phyloP scores from a whole-genome alignment of 2,113 vertebrate species.

The Cyanoderma ruficeps region DNA sequence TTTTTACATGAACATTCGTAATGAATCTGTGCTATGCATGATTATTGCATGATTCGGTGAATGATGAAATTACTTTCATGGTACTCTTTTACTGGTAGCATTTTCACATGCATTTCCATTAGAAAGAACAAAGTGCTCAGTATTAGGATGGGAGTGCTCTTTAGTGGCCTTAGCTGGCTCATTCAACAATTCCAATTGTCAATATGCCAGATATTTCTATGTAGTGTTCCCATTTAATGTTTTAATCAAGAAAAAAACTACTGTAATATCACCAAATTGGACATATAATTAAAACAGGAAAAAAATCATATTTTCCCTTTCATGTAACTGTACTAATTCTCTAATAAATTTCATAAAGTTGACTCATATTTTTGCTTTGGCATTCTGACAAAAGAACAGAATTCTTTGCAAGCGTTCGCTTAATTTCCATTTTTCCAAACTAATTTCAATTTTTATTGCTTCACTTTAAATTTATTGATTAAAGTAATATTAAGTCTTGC shows the following conservation, averaged over 20 bases:
- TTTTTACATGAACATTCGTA: not conserved
- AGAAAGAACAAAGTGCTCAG: slow-evolving; percentile 31
- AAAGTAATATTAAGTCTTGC: slow-evolving; percentile 67
- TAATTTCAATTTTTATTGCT: slow-evolving; percentile 76
- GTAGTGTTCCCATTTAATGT: slow-evolving; percentile 44
- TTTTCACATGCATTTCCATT: not conserved
- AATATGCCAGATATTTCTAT: slow-evolving; percentile 51
- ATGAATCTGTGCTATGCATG: not conserved
- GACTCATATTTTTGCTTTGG: slow-evolving; percentile 58
- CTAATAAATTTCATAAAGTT: slow-evolving; percentile 67
- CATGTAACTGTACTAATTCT: slow-evolving; percentile 49
- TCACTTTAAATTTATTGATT: slow-evolving; percentile 70
- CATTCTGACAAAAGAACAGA: slow-evolving; percentile 64
- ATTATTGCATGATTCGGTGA: not conserved
- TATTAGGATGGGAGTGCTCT: slow-evolving; percentile 33
- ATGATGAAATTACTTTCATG: not conserved
- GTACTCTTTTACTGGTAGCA: not conserved
- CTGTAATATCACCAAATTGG: slow-evolving; percentile 50
- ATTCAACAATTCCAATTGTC: slow-evolving; percentile 50
- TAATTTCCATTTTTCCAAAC: slow-evolving; percentile 65
- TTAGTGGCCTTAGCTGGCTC: slow-evolving; percentile 35
- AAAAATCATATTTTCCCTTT: slow-evolving; percentile 58
- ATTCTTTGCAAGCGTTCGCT: slow-evolving; percentile 53
- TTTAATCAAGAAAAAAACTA: slow-evolving; percentile 65
- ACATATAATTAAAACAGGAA: slow-evolving; percentile 60